These are phyloP conservation scores for Rhyacophila evoluta DNA, from an alignment of 2,888 invertebrate species.

Conservation along the genomic window DNA sequence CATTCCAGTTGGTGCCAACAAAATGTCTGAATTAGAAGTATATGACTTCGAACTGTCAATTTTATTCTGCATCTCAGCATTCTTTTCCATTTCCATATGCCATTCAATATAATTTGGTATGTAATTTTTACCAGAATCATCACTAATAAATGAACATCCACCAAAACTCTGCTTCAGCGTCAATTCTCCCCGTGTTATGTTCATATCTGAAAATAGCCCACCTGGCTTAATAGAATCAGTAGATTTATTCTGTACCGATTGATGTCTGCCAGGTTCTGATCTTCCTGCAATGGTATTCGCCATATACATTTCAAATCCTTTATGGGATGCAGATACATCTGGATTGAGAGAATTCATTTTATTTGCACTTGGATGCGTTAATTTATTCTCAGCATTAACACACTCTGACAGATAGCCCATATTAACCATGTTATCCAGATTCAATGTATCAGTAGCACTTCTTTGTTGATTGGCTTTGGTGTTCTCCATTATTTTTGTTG, in stretches of 20 bases:
- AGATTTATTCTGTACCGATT: constrained; percentile 25
- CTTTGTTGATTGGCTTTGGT: constrained; percentile 54
- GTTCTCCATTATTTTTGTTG: constrained; percentile 44
- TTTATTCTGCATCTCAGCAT: constrained; percentile 36
- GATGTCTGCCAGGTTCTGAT: constrained; percentile 35
- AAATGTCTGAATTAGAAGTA: constrained; percentile 8
- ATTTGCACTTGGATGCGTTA: constrained; percentile 23
- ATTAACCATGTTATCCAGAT: constrained; percentile 65
- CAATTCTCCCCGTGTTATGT: neutral
- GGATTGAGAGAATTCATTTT: constrained; percentile 49
- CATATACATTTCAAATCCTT: constrained; percentile 53
- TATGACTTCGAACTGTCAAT: constrained; percentile 31
- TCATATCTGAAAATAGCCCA: neutral
- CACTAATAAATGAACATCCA: constrained; percentile 7
- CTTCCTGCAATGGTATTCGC: constrained; percentile 55
- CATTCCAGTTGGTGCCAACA: neutral
- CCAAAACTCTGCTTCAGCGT: neutral
- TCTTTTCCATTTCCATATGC: constrained; percentile 44
- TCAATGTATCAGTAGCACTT: neutral
- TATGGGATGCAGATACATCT: constrained; percentile 55
- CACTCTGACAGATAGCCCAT: constrained; percentile 66
- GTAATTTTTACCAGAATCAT: neutral
- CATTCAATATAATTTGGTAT: constrained; percentile 43
- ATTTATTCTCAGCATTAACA: constrained; percentile 35
- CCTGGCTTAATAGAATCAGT: constrained; percentile 29